Evolutionary conservation across 2,113 vertebrate genomes (phyloP), one percentile per base, ranked within the genome.

Genomic region (Anhinga rufa): DNA sequence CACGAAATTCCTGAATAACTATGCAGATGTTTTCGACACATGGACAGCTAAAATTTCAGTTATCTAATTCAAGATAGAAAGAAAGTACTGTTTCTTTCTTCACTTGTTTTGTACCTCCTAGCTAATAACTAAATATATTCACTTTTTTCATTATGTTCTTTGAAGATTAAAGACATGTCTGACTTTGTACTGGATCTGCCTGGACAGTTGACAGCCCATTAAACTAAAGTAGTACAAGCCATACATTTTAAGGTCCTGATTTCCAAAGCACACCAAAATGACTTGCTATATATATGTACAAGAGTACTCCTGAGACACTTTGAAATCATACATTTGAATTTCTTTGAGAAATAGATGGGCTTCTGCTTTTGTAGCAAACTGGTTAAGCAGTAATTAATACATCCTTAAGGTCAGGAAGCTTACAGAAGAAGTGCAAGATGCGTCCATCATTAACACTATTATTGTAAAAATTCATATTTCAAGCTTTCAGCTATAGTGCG

Each of bases 91-190:
- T 76, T 97, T 92, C 44, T 92, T 86, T 83, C 57, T 48, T 91
- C 58, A 82, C 34, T 81, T 97, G 64, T 94, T 97, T 98, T 97
- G 46, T 97, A 92, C 90, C 87, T 97, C 70, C 52, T 84, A 97
- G 91, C 71, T 97, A 98, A 96, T 95, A 97, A 92, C 84, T 97
- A 92, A 92, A 95, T 95, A 92, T 91, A 97, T 97, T 97, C 90
- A 54, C 48, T 95, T 94, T 96, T 95, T 84, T 88, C 55, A 51
- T 97, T 96, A 93, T 65, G 60, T 96, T 72, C 80, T 95, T 97
- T 97, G 94, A 97, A 98, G 95, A 98, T 96, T 96, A 98, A 97
- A 98, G 95, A 29, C 68, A 71, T 42, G 65, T 55, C 81, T 95
- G 65, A 75, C 91, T 96, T 97, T 96, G 81, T 92, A 92, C 90